Percentiles rank a stretch among this genome's conserved stretches.
These are phyloP conservation scores for Ips nitidus DNA, from an alignment of 1,140 invertebrate genomes.

Conservation along the genomic window DNA sequence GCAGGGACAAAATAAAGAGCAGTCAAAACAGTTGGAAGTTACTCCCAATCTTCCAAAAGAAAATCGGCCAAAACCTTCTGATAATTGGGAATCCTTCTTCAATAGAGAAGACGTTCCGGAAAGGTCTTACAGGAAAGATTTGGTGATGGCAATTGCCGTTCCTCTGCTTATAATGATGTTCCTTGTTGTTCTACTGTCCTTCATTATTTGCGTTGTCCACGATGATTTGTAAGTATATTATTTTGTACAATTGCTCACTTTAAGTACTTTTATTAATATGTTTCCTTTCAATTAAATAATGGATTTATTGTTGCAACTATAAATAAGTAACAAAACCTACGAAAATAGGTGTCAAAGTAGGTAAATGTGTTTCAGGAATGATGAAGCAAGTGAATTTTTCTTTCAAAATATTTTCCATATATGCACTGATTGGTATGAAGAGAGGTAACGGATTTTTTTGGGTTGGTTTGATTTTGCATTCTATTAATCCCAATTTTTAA, in stretches of 20 bases:
- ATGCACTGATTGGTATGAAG: slow-evolving; percentile 48
- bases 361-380: slow-evolving; percentile 39
- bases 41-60: too few species aligned
- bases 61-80: background rate
- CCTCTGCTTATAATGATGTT: slow-evolving; percentile 69
- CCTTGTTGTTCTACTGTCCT: slow-evolving; percentile 66
- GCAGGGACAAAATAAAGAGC: background rate
- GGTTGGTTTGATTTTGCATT: background rate
- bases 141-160: slow-evolving; percentile 69
- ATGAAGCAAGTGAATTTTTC: slow-evolving; percentile 49
- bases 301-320: too few species aligned
- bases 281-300: too few species aligned
- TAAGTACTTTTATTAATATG: slow-evolving; percentile 14
- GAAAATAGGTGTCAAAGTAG: too few species aligned
- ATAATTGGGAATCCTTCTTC: slow-evolving; percentile 39
- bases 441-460: slow-evolving; percentile 26
- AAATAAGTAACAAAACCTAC: too few species aligned
- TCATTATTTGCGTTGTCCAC: slow-evolving; percentile 75
- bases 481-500: too few species aligned
- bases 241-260: slow-evolving; percentile 19
- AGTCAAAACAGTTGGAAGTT: background rate
- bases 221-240: slow-evolving; percentile 72
- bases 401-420: slow-evolving; percentile 51
- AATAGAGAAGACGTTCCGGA: slow-evolving; percentile 61
- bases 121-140: slow-evolving; percentile 71